Percentiles rank a stretch among this genome's conserved stretches.
These are phyloP conservation scores for Dasyurus viverrinus DNA, from an alignment of 2,113 vertebrate species.

Conservation along the genomic window DNA sequence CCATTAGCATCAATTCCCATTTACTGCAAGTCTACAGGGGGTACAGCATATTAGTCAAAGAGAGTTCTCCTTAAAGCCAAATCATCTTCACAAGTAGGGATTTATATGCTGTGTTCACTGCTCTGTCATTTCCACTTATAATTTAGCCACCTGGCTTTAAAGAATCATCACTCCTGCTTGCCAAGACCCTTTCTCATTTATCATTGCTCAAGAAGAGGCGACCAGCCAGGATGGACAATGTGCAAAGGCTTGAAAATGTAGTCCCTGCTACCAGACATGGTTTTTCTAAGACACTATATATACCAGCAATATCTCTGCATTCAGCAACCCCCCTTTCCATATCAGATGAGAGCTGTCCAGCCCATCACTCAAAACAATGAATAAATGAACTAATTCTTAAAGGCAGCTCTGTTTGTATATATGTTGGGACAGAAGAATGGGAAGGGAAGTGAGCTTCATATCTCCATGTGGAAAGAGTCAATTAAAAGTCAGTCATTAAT, in stretches of 20 bases:
- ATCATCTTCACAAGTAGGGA: neutral
- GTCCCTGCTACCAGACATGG: constrained; percentile 5
- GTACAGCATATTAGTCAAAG: neutral
- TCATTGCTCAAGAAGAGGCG: neutral
- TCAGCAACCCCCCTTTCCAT: constrained; percentile 26
- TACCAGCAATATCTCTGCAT: constrained; percentile 19
- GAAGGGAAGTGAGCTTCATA: constrained; percentile 29
- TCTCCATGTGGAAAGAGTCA: constrained; percentile 55
- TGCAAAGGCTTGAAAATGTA: neutral
- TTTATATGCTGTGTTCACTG: neutral
- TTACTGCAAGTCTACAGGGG: neutral
- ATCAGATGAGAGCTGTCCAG: constrained; percentile 44
- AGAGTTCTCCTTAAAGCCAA: neutral
- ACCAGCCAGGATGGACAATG: constrained; percentile 18
- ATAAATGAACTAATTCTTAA: too few species aligned
- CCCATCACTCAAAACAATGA: constrained; percentile 62
- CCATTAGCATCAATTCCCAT: neutral
- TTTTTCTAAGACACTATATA: neutral
- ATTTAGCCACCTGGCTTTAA: neutral
- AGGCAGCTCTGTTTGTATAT: too few species aligned
- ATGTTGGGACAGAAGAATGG: too few species aligned
- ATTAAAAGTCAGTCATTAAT: constrained; percentile 69
- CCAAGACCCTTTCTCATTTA: constrained; percentile 39
- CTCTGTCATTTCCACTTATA: neutral
- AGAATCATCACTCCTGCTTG: neutral